These are phyloP conservation scores for Ciona savignyi DNA, from an alignment of 23 tunicate genomes.

Conservation along the genomic window DNA sequence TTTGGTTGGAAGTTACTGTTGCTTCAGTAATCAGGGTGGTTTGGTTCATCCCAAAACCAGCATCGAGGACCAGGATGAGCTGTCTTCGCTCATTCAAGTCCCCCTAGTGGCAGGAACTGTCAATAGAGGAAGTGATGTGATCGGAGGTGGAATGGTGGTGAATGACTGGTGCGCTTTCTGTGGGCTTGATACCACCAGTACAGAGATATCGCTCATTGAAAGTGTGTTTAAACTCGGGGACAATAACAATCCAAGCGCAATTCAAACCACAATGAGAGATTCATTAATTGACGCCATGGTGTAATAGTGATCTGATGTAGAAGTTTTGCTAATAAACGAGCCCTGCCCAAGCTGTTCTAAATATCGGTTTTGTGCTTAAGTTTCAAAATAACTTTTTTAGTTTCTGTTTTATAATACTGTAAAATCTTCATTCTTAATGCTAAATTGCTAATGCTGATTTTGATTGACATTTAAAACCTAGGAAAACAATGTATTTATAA, in stretches of 20 bases:
- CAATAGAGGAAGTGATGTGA: conserved; percentile 94
- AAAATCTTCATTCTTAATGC: too few species aligned
- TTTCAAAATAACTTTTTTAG: too few species aligned
- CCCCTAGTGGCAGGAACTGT: conserved; percentile 98
- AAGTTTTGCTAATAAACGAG: too few species aligned
- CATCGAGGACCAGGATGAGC: conserved; percentile 91
- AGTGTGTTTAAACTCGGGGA: conserved; percentile 90
- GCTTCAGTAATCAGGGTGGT: conserved; percentile 95
- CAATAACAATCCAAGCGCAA: conserved; percentile 26
- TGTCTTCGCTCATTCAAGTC: conserved; percentile 89
- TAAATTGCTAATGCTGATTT: too few species aligned
- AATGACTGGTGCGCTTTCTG: conserved; percentile 99
- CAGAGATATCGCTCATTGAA: conserved; percentile 91
- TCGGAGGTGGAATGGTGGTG: conserved; percentile 98
- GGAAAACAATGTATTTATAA: too few species aligned
- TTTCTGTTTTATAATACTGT: too few species aligned
- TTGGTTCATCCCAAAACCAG: conserved; percentile 97
- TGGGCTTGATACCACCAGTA: conserved; percentile 94
- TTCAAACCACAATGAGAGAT: conserved; percentile 83
- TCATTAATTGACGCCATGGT: conserved; percentile 82
- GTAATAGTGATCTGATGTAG: conserved; percentile 14
- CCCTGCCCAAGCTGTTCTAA: too few species aligned
- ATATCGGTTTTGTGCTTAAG: too few species aligned
- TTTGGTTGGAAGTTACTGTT: conserved; percentile 92
- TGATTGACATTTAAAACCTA: too few species aligned